phyloP scores from a whole-genome alignment of 2,113 vertebrate genomes.

The Scolopax mira region DNA sequence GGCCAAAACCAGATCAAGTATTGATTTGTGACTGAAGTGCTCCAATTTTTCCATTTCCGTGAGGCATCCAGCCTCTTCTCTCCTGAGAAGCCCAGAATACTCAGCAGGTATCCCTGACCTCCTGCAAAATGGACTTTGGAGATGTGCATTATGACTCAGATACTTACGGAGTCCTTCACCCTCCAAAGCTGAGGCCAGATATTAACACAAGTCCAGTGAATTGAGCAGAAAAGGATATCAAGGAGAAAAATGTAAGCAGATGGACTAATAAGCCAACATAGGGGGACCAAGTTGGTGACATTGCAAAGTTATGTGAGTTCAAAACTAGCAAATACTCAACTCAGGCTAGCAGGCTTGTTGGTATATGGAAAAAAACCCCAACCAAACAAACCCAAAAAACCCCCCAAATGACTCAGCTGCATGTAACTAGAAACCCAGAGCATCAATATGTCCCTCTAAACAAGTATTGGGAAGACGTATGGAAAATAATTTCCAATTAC shows the following conservation, averaged over 20 bases:
- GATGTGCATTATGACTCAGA: not conserved
- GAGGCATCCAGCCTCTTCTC: not conserved
- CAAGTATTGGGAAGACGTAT: not conserved
- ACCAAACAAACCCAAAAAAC: too few species aligned
- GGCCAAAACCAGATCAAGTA: not conserved
- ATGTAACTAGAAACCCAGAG: not conserved
- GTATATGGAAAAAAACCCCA: not conserved
- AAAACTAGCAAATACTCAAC: not conserved
- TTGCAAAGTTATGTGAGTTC: too few species aligned
- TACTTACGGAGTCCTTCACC: not conserved
- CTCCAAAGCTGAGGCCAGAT: not conserved
- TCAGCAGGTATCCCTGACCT: not conserved
- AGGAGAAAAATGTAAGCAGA: not conserved
- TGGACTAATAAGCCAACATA: not conserved
- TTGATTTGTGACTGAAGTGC: not conserved
- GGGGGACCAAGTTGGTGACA: not conserved
- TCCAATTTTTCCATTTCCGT: not conserved
- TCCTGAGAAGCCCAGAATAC: not conserved
- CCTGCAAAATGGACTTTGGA: not conserved
- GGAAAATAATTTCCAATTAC: not conserved
- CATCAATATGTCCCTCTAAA: not conserved
- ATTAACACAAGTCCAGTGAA: not conserved
- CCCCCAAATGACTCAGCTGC: not conserved
- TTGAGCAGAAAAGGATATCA: not conserved
- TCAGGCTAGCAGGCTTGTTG: not conserved